Evolutionary conservation across 2,113 vertebrate genomes (phyloP).

Genomic region (Ceyx melanurus): DNA sequence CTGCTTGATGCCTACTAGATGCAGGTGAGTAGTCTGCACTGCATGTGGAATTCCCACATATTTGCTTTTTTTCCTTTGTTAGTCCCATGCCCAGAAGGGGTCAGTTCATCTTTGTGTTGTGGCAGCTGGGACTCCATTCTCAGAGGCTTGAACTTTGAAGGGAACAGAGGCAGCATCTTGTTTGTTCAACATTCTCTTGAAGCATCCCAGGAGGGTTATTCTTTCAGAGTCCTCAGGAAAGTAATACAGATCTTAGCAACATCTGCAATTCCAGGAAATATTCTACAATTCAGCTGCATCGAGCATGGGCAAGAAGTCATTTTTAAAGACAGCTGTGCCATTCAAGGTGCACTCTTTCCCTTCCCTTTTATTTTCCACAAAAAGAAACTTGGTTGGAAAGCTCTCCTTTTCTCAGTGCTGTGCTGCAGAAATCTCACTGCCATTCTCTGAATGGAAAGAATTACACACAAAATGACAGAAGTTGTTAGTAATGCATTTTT

Average conservation of each 20-base stretch:
- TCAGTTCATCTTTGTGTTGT: fast-evolving
- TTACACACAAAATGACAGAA: background rate
- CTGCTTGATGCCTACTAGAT: background rate
- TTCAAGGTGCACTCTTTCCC: background rate
- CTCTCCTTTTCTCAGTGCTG: background rate
- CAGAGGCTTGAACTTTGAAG: background rate
- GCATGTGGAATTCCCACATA: fast-evolving
- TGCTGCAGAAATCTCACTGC: background rate
- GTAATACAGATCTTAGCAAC: background rate
- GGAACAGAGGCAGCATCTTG: background rate
- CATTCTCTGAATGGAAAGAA: fast-evolving
- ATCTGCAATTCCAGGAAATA: background rate
- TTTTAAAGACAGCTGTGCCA: background rate
- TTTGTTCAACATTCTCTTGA: background rate
- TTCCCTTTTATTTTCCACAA: background rate
- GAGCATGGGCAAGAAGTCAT: background rate
- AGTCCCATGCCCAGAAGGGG: background rate
- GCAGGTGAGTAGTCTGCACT: background rate
- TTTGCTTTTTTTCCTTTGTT: background rate
- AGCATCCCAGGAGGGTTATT: background rate
- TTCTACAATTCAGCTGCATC: background rate
- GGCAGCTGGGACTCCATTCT: background rate
- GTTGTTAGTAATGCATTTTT: background rate
- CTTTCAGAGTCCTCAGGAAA: background rate
- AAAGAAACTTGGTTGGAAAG: background rate